Evolutionary conservation across 2,888 invertebrate genomes (phyloP).

Genomic region (Aproaerema taeniolella): DNA sequence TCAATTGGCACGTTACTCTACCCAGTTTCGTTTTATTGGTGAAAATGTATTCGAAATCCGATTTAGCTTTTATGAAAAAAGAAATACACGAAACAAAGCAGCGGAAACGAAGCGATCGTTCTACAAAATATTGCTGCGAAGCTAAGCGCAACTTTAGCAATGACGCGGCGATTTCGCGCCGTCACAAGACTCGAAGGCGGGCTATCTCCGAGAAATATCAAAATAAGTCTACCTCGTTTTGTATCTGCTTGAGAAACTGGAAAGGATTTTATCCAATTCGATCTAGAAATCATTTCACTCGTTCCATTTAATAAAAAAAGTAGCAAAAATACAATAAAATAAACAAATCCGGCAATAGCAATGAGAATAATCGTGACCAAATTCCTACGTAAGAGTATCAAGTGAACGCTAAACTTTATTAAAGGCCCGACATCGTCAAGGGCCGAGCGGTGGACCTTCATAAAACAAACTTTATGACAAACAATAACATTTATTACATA

Average conservation of each 20-base stretch:
- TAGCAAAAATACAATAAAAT: too few relatives aligned
- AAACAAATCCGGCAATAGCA: conserved; percentile 29
- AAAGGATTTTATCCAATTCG: too few relatives aligned
- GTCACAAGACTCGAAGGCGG: conserved; percentile 13
- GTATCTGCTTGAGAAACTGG: conserved; percentile 33
- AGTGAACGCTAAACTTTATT: conserved; percentile 56
- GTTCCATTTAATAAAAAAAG: conserved; percentile 14
- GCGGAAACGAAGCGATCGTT: conserved; percentile 36
- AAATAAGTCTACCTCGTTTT: conserved; percentile 53
- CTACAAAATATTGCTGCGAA: conserved; percentile 49
- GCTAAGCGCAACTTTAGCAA: conserved; percentile 55
- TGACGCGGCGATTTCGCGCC: conserved; percentile 50
- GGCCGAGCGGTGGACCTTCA: conserved; percentile 54
- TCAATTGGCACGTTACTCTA: too few relatives aligned
- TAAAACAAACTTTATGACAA: conserved; percentile 72
- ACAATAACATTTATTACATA: conserved; percentile 75
- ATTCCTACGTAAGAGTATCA: conserved; percentile 41
- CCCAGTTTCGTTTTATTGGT: too few relatives aligned
- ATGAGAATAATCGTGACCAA: conserved; percentile 39
- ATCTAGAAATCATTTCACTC: conserved; percentile 23
- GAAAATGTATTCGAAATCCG: too few relatives aligned
- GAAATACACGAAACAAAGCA: too few relatives aligned
- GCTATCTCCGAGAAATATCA: conserved; percentile 50
- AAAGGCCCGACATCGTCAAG: conserved; percentile 50
- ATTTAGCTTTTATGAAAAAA: too few relatives aligned